Evolutionary conservation across 2,888 invertebrate species (phyloP).

Genomic region (Lydus trimaculatus): DNA sequence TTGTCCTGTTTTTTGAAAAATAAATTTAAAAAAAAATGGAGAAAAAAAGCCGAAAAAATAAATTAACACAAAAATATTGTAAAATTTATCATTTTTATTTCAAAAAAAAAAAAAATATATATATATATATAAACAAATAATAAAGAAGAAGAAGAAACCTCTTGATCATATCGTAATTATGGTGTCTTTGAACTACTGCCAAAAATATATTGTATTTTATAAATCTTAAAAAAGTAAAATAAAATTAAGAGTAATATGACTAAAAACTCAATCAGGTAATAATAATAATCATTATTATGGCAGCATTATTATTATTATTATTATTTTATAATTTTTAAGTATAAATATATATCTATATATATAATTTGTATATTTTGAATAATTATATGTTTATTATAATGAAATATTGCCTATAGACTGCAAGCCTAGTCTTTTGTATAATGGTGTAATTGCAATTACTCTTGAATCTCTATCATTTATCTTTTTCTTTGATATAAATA

Average conservation of each 20-base stretch:
- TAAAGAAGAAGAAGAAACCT: neutral
- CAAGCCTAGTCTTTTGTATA: slow-evolving; percentile 41
- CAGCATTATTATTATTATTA: slow-evolving; percentile 22
- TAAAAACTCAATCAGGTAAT: neutral
- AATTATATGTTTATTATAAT: slow-evolving; percentile 51
- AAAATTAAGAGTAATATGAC: neutral
- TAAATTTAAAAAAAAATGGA: too few species aligned
- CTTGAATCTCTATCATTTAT: too few species aligned
- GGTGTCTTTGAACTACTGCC: slow-evolving; percentile 50
- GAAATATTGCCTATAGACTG: slow-evolving; percentile 43
- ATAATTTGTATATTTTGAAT: slow-evolving; percentile 14
- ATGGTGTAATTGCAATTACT: slow-evolving; percentile 33
- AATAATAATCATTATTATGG: slow-evolving; percentile 20
- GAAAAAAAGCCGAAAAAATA: too few species aligned
- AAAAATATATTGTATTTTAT: slow-evolving; percentile 36
- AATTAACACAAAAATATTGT: too few species aligned
- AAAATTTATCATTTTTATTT: neutral
- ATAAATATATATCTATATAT: too few species aligned
- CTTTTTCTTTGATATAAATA: neutral
- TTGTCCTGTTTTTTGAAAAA: slow-evolving; percentile 13
- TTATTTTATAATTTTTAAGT: slow-evolving; percentile 5
- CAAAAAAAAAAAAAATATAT: neutral
- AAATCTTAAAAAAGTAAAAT: neutral
- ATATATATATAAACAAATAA: neutral
- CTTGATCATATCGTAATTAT: slow-evolving; percentile 45